These are phyloP conservation scores for Ispidina picta DNA, from an alignment of 2,797 vertebrate species.

Conservation along the genomic window DNA sequence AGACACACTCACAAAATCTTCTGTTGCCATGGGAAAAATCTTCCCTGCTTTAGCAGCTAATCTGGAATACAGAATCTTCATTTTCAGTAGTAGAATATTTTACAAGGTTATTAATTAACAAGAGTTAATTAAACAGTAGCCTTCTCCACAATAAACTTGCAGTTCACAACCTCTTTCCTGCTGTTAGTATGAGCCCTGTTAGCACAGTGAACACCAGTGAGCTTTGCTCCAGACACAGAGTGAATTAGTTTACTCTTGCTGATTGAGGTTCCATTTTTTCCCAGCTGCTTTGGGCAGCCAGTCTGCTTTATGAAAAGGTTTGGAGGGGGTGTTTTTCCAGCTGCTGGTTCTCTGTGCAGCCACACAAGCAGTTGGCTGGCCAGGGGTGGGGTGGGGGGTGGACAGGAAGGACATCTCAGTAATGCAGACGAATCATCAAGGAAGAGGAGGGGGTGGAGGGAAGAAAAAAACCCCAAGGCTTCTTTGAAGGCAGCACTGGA, in stretches of 20 bases:
- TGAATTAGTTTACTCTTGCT: neutral
- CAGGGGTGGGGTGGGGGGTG: too few relatives aligned
- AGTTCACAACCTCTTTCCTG: neutral
- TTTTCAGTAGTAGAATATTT: neutral
- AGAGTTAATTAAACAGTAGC: neutral
- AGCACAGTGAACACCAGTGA: neutral
- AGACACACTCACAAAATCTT: neutral
- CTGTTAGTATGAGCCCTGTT: neutral
- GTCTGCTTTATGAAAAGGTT: neutral
- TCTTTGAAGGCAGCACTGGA: neutral
- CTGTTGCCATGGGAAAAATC: neutral
- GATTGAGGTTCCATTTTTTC: neutral
- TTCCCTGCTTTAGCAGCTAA: neutral
- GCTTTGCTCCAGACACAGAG: neutral
- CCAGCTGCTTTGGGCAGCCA: neutral
- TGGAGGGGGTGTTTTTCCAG: neutral
- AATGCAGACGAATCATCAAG: neutral
- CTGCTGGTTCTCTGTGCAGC: neutral
- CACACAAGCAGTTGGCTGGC: neutral
- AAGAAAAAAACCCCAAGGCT: neutral
- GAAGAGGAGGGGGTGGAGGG: neutral
- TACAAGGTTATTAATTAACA: neutral
- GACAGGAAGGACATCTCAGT: neutral
- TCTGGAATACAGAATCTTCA: neutral
- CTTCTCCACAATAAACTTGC: neutral